These are phyloP conservation scores for Sorex araneus DNA, from an alignment of 2,113 vertebrate species.

Conservation along the genomic window DNA sequence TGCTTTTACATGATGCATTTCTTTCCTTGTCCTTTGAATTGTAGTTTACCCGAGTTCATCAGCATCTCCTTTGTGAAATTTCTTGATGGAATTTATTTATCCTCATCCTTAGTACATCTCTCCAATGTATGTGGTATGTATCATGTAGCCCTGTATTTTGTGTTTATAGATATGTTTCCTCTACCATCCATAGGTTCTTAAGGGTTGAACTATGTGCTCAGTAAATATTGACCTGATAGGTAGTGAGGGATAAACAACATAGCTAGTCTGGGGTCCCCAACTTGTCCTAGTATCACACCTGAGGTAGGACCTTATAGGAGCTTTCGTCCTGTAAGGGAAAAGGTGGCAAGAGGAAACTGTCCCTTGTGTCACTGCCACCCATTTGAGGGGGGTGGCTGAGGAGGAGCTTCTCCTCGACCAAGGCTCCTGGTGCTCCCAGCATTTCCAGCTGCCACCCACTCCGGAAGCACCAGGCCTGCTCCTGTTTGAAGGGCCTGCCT, in stretches of 20 bases:
- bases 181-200: background rate
- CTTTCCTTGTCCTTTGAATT: background rate
- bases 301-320: background rate
- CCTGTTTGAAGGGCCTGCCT: background rate
- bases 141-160: background rate
- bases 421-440: background rate
- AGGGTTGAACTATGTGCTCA: background rate
- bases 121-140: background rate
- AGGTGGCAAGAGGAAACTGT: background rate
- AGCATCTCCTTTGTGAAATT: constrained; percentile 19
- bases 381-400: background rate
- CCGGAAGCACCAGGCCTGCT: no score
- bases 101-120: background rate
- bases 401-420: background rate
- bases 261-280: background rate
- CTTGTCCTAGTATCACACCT: background rate
- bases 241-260: background rate
- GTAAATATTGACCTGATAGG: background rate
- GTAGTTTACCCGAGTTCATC: background rate
- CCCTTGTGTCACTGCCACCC: background rate
- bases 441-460: background rate
- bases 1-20: background rate
- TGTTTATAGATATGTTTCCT: background rate
- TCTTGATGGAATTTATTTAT: constrained; percentile 9
- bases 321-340: background rate